Base-by-base conservation (phyloP, 2,797 vertebrate species). In the Microhierax caerulescens region DNA sequence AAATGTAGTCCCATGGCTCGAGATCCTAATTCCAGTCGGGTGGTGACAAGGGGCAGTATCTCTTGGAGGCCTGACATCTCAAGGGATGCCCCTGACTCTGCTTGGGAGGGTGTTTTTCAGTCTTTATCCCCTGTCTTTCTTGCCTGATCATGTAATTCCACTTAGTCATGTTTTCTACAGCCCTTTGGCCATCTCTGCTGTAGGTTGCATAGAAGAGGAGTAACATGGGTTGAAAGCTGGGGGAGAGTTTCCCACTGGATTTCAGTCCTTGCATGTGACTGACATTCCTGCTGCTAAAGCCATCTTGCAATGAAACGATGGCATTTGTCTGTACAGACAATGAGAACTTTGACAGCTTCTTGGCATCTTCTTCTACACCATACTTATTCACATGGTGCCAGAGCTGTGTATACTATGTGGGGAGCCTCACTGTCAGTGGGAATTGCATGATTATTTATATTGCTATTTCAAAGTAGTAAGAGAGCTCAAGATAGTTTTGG, bases 301-400 rank as follows among this genome's bases (percentile, higher is more conserved):
- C 36, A 89, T 94, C 61, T 91, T 87, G 64, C 28, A 77, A 20
- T 45, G 85, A 76, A 95, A 80, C 79, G 43, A 91, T 95, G 64
- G 84, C 54, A 76, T 93, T 94, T 92, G 77, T 93, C 70, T 87
- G 54, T 73, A 63, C 48, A 87, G 85, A 94, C 89, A 93, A 85
- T 91, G 53, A 72, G 48, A 93, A 91, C 91, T 94, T 95, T 93
- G 89, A 93, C 85, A 88, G 73, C 60, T 92, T 82, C 68, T 91
- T 96, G 95, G 92, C 84, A 45, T 85, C 76, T 88, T 91, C 75
- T 83, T 93, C 80, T 37, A 53, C 22, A 24, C 20, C 5, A 13
- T 93, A 73, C 88, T 94, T 94, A 89, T 74, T 94, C 81, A 88
- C 11, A 25, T 72, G 7, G 68, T 93, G 89, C 75, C 64, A 53